Percentiles rank a stretch among this genome's conserved stretches.
These are phyloP conservation scores for Tolmerus cingulatus DNA, from an alignment of 2,888 invertebrate species.

Conservation along the genomic window DNA sequence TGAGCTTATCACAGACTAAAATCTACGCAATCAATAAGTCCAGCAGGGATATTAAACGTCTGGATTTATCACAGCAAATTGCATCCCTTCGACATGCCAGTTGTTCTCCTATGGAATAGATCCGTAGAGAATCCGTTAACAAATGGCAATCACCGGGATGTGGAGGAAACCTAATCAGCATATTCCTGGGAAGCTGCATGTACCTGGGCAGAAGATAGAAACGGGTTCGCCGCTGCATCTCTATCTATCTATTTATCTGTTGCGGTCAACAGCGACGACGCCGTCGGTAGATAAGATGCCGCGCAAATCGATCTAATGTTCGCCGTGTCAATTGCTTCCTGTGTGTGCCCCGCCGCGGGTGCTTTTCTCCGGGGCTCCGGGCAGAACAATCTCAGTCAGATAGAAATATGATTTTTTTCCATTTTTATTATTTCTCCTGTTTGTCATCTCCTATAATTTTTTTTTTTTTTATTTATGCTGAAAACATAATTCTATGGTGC, in stretches of 20 bases:
- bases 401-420: not conserved
- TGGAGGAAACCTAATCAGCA: not conserved
- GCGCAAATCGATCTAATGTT: not conserved
- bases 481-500: not conserved
- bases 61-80: slow-evolving; percentile 9
- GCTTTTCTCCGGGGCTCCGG: not conserved
- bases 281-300: not conserved
- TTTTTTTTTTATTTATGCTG: not conserved
- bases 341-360: not conserved
- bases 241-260: not conserved
- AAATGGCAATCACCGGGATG: slow-evolving; percentile 11
- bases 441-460: not conserved
- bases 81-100: not conserved
- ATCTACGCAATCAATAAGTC: not conserved
- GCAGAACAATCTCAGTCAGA: not conserved
- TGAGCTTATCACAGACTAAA: not conserved
- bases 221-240: not conserved
- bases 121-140: not conserved
- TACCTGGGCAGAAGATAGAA: not conserved
- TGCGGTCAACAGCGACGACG: not conserved
- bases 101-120: not conserved
- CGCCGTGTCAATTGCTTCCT: slow-evolving; percentile 32
- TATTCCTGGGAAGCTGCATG: slow-evolving; percentile 1
- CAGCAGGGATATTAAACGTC: not conserved
- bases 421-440: not conserved